phyloP scores from a whole-genome alignment of 1,140 invertebrate genomes.

The Lanistes nyassanus region DNA sequence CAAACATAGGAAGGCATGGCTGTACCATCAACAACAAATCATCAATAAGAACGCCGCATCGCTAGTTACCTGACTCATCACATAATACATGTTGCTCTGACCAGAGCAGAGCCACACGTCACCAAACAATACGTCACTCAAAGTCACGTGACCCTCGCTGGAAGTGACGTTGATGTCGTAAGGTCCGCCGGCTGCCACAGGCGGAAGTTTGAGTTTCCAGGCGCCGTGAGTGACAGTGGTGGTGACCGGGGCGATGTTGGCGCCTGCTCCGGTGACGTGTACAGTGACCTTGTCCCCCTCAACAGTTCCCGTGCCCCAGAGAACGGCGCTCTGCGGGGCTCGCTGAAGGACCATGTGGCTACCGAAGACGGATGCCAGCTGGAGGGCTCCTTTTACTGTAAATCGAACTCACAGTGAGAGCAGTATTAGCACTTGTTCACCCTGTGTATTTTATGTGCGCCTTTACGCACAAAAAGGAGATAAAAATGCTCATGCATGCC shows the following conservation, averaged over 20 bases:
- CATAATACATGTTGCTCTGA: slow-evolving; percentile 60
- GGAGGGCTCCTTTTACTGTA: not conserved
- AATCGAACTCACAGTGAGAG: not conserved
- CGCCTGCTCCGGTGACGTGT: slow-evolving; percentile 7
- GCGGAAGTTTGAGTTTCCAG: slow-evolving; percentile 31
- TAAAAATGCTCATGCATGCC: no score
- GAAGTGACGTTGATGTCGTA: slow-evolving; percentile 36
- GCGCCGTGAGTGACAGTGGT: slow-evolving; percentile 10
- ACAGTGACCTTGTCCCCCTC: slow-evolving; percentile 31
- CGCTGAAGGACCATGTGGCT: slow-evolving; percentile 58
- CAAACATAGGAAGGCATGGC: no score
- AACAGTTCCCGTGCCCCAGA: slow-evolving; percentile 52
- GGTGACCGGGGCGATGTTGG: not conserved
- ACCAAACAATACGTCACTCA: slow-evolving; percentile 57
- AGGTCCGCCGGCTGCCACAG: slow-evolving; percentile 28
- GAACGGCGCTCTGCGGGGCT: slow-evolving; percentile 37
- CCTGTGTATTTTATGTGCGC: no score
- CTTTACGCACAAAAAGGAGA: no score
- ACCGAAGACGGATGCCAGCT: slow-evolving; percentile 40
- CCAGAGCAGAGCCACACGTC: slow-evolving; percentile 62
- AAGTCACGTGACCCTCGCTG: slow-evolving; percentile 8
- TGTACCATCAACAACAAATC: no score
- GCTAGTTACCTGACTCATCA: slow-evolving; percentile 28
- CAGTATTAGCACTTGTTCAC: no score
- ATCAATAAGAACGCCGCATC: no score